Evolutionary conservation across 1,140 invertebrate genomes (phyloP).

Genomic region (Achroia grisella): DNA sequence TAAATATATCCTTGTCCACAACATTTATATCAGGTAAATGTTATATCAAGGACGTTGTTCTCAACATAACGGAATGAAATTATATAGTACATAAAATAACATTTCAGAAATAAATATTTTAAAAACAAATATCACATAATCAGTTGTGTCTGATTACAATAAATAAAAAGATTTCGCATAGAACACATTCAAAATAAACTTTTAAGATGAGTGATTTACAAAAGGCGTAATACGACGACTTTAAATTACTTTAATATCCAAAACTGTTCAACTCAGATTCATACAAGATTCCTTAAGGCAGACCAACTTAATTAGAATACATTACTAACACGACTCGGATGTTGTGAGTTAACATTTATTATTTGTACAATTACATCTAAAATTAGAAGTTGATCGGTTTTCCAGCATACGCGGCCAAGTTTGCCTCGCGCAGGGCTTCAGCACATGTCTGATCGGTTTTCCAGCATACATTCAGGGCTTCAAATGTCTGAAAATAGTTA

Average conservation of each 20-base stretch:
- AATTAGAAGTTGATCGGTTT: constrained; percentile 97
- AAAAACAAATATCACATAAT: constrained; percentile 19
- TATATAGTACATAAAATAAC: constrained; percentile 4
- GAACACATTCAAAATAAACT: neutral
- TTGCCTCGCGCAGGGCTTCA: constrained; percentile 98
- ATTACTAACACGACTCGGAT: constrained; percentile 11
- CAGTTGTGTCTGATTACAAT: constrained; percentile 1
- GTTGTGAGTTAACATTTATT: constrained; percentile 22
- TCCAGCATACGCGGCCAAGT: constrained; percentile 95
- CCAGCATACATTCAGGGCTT: no score
- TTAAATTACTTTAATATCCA: constrained; percentile 17
- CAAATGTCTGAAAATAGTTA: constrained; percentile 88
- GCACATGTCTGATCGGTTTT: constrained; percentile 87
- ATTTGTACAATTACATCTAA: constrained; percentile 18
- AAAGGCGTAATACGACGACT: constrained; percentile 14
- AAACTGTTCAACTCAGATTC: constrained; percentile 47
- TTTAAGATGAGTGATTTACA: constrained; percentile 12
- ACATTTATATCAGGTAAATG: constrained; percentile 50
- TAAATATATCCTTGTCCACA: constrained; percentile 45
- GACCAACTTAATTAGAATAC: constrained; percentile 15
- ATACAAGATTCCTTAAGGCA: constrained; percentile 49
- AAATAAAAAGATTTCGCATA: constrained; percentile 1
- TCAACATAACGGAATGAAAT: constrained; percentile 29
- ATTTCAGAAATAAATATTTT: constrained; percentile 18
- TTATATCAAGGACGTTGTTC: constrained; percentile 16